Base-by-base conservation (phyloP, 1,140 invertebrate genomes). In the Leptestheria dahalacensis region DNA sequence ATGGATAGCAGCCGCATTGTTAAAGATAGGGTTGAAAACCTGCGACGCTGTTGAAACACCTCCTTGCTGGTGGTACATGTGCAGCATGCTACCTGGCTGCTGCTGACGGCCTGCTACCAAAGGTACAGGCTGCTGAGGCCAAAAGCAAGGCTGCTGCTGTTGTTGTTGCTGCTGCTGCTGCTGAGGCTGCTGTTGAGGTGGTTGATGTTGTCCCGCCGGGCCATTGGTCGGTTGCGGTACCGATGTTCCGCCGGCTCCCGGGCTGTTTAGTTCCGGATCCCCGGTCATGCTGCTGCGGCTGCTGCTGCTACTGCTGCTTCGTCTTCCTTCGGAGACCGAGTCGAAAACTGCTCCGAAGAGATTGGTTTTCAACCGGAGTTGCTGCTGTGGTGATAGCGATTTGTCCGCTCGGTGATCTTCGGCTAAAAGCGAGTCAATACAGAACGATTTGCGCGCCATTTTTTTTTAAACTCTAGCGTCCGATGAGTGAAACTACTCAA, bases 1-100 rank as follows among this genome's bases (percentile, higher is more conserved):
- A 53, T 57, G 57, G 49, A 55, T 26, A 18, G 53, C 53, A 3
- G 53, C 53, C 3, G 53, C 26, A 55, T 33, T 55, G 53, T 20
- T 55, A 33, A 55, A 55, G n/a, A 55, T 29, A 20, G 53, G 53
- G 4, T 18, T 20, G 25, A 41, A 41, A 41, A 41, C 33, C 6
- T 6, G 33, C 6, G 6, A 6, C 6, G 6, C 33, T 9, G 33
- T 9, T 9, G 33, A 9, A 41, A 15, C 33, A 41, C n/a, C n/a
- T n/a, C n/a, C n/a, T n/a, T n/a, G n/a, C n/a, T n/a, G n/a, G n/a
- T n/a, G n/a, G n/a, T n/a, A n/a, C n/a, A n/a, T n/a, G n/a, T n/a
- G 33, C 33, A 41, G 33, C 15, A 41, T n/a, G 33, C 33, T 41
- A 15, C 33, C 33, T n/a, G 33, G 33, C 6, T 41, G 33, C 33